phyloP scores from a whole-genome alignment of 1,140 invertebrate genomes.

The Drosophila nigromelanica region DNA sequence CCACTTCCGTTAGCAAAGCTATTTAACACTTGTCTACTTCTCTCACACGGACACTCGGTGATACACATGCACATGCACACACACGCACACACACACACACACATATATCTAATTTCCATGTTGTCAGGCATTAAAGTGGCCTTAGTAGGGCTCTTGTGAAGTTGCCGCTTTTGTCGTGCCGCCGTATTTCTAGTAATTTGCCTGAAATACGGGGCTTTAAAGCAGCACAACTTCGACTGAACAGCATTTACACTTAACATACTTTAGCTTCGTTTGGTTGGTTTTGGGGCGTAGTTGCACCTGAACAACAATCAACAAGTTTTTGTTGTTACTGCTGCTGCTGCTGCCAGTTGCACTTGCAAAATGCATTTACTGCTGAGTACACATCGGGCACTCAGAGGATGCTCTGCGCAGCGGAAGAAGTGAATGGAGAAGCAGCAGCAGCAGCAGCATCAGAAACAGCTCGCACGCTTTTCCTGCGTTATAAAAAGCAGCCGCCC shows the following conservation, averaged over 20 bases:
- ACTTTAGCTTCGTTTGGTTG: conserved; percentile 35
- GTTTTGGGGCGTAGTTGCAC: conserved; percentile 18
- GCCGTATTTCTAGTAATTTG: conserved; percentile 37
- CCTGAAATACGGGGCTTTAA: conserved; percentile 32
- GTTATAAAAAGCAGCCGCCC: conserved; percentile 30
- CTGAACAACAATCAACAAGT: conserved; percentile 65
- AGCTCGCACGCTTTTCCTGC: conserved; percentile 40
- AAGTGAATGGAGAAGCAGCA: conserved; percentile 44
- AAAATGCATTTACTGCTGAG: conserved; percentile 61
- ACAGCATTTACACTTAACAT: conserved; percentile 56
- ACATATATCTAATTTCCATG: conserved; percentile 34
- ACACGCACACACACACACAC: neutral
- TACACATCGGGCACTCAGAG: conserved; percentile 33
- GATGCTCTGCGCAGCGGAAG: conserved; percentile 39
- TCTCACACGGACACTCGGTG: neutral
- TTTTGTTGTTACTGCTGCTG: conserved; percentile 46
- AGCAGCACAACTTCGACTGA: conserved; percentile 16
- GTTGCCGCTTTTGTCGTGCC: conserved; percentile 10
- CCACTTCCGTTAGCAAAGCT: conserved; percentile 28
- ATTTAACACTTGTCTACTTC: conserved; percentile 27
- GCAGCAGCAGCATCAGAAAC: neutral
- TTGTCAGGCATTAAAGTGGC: conserved; percentile 32
- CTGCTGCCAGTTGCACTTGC: conserved; percentile 27
- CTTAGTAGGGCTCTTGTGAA: conserved; percentile 4
- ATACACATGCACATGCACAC: neutral